These are phyloP conservation scores for Pelusios castaneus DNA, from an alignment of 2,113 vertebrate species.

Conservation along the genomic window DNA sequence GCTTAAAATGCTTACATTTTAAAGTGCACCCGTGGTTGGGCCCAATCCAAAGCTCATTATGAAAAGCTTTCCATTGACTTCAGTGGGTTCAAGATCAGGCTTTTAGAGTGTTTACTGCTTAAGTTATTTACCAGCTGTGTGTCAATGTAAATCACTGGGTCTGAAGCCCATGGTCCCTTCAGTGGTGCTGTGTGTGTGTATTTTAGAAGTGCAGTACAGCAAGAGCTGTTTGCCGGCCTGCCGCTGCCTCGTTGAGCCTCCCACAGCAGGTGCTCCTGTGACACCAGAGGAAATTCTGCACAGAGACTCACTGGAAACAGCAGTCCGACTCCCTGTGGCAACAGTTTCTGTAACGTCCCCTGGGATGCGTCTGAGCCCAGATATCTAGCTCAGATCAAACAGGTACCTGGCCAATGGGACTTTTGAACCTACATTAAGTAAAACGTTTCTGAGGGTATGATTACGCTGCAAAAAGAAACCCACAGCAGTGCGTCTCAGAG, in stretches of 20 bases:
- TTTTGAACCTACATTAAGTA: neutral
- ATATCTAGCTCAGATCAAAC: neutral
- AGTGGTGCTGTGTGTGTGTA: accelerated
- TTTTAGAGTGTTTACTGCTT: neutral
- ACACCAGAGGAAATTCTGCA: neutral
- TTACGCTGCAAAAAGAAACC: neutral
- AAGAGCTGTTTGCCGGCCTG: neutral
- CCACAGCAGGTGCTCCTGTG: accelerated
- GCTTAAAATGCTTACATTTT: neutral
- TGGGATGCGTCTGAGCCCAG: neutral
- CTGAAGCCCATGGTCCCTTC: accelerated
- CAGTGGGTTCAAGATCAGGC: conserved; percentile 24
- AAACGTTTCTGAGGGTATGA: neutral
- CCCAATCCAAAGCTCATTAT: neutral
- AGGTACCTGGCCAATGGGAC: neutral
- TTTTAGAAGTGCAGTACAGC: neutral
- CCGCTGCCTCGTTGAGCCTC: neutral
- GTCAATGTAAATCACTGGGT: accelerated
- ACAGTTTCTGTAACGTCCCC: neutral
- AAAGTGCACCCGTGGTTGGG: neutral
- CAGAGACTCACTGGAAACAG: neutral
- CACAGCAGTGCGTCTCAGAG: neutral
- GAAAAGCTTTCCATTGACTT: conserved; percentile 26
- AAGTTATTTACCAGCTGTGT: neutral
- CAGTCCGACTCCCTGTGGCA: neutral